Evolutionary conservation across 35 echinoderm and acorn worm genomes (phyloP), one percentile per base, ranked within the genome.

Genomic region (Heliocidaris tuberculata): DNA sequence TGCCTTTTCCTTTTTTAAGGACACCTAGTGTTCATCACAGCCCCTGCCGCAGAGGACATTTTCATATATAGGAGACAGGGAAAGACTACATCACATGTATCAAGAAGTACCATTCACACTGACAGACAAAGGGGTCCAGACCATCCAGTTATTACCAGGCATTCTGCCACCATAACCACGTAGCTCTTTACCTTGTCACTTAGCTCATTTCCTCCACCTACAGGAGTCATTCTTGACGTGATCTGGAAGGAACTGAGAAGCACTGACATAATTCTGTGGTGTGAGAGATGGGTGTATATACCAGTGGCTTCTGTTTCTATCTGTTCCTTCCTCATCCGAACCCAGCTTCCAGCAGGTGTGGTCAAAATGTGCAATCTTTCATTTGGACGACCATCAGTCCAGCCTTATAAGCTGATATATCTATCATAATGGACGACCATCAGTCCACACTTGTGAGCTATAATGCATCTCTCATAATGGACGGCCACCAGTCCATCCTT

Each of bases 41-140:
- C 65, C 65, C 65, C 27, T 78, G 7, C 65, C 7, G 65, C 65
- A 78, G 65, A 78, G 65, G 65, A 78, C 65, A 78, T 78, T 7
- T 78, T 78, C 65, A 78, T 78, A 78, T 78, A 19, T 24, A 78
- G 65, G 6, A 78, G 65, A 78, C 65, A 19, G 27, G 65, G 65
- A 78, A 78, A 78, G 65, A 78, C 21, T 19, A 78, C 65, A 78
- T 78, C 65, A 78, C 65, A 78, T 78, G 65, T 78, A 78, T 78
- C 65, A 78, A 78, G 65, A n/a, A n/a, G 65, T 78, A n/a, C 65
- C 27, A 24, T 78, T 27, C 65, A 78, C 27, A 78, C 21, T 78
- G 65, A 7, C 65, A n/a, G 65, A 78, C 65, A 19, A 24, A 78
- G 65, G 17, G 65, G 65, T 78, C 65, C 17, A 17, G 21, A 78